phyloP scores from a whole-genome alignment of 2,113 vertebrate genomes.

The Anseranas semipalmata region DNA sequence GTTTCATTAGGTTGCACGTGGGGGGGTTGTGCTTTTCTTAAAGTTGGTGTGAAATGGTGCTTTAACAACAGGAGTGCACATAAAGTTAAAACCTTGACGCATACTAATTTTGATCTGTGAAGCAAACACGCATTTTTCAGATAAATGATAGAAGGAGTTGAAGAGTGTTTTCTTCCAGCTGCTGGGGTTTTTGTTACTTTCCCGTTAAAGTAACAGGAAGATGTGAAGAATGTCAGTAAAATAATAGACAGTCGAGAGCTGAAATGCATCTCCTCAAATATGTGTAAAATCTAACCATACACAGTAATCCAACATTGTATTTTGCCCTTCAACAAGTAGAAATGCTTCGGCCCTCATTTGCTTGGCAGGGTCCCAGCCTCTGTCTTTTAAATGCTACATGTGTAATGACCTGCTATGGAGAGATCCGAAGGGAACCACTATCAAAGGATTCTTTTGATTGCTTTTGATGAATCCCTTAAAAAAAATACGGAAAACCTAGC shows the following conservation, averaged over 20 bases:
- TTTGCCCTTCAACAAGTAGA: neutral
- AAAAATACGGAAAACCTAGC: neutral
- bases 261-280: neutral
- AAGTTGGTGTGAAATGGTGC: neutral
- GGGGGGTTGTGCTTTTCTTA: neutral
- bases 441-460: neutral
- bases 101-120: neutral
- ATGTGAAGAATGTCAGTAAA: neutral
- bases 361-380: neutral
- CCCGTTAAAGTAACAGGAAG: neutral
- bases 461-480: neutral
- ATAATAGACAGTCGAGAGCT: neutral
- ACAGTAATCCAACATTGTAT: neutral
- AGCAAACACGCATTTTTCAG: neutral
- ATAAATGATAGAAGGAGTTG: neutral
- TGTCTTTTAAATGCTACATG: neutral
- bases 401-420: neutral
- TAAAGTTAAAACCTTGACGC: neutral
- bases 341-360: neutral
- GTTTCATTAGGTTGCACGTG: neutral
- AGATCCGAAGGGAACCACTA: neutral
- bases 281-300: neutral
- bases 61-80: neutral
- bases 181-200: neutral
- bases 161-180: neutral